Percentiles rank a stretch among this genome's conserved stretches.
Evolutionary conservation across 2,797 vertebrate genomes (phyloP).

Genomic region (Ctenochaetus hawaiiensis): DNA sequence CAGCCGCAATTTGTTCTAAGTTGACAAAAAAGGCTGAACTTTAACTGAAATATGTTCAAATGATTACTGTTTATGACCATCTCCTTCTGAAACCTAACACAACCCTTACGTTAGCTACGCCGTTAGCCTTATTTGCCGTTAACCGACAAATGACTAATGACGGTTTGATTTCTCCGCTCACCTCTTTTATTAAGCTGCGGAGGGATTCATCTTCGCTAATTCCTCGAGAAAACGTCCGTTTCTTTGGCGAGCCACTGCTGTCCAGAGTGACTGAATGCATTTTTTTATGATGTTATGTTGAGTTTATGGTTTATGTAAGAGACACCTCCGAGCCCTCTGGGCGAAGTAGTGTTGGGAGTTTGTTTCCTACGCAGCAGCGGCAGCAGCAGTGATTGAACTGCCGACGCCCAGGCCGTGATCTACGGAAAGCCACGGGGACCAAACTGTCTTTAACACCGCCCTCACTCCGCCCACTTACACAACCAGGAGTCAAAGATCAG

Average conservation of each 20-base stretch:
- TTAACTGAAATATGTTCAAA: no score
- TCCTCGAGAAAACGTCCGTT: conserved; percentile 81
- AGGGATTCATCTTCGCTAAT: conserved; percentile 88
- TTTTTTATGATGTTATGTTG: conserved; percentile 25
- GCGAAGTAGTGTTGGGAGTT: conserved; percentile 18
- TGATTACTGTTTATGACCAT: background rate
- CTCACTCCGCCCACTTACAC: conserved; percentile 38
- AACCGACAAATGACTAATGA: background rate
- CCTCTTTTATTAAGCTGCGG: conserved; percentile 85
- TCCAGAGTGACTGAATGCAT: conserved; percentile 83
- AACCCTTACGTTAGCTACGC: background rate
- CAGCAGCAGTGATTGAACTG: background rate
- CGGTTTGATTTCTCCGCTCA: conserved; percentile 60
- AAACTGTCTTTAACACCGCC: conserved; percentile 32
- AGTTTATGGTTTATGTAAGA: conserved; percentile 54
- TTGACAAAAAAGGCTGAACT: background rate
- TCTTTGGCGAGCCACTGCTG: conserved; percentile 79
- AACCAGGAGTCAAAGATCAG: conserved; percentile 5
- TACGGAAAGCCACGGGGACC: conserved; percentile 61
- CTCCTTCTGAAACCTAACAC: fast-evolving
- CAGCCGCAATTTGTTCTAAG: background rate
- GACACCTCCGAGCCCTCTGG: conserved; percentile 29
- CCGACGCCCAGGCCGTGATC: conserved; percentile 64
- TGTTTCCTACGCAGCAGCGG: conserved; percentile 53
- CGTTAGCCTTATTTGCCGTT: conserved; percentile 21